Percentiles rank a stretch among this genome's conserved stretches.
phyloP scores from a whole-genome alignment of 2,888 invertebrate species.

The Cheilosia scutellata region DNA sequence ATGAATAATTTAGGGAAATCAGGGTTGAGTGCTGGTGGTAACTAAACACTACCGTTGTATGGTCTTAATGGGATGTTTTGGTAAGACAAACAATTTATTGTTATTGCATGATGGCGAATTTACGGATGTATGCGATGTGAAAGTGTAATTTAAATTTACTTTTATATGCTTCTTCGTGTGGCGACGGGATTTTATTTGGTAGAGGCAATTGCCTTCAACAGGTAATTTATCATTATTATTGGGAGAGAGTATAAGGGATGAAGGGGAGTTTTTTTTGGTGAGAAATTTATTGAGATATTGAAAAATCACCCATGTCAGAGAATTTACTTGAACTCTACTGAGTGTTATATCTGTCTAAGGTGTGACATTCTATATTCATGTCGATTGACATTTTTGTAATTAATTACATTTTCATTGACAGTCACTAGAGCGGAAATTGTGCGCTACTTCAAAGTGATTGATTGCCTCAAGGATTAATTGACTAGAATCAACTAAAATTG shows the following conservation, averaged over 20 bases:
- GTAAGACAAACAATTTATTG: constrained; percentile 56
- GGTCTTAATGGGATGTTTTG: constrained; percentile 20
- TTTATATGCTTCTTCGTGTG: constrained; percentile 18
- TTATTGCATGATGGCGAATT: constrained; percentile 26
- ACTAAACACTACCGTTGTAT: neutral
- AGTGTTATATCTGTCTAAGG: too few relatives aligned
- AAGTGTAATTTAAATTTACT: constrained; percentile 56
- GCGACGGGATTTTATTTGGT: constrained; percentile 5
- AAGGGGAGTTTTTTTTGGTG: too few relatives aligned
- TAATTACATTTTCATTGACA: too few relatives aligned
- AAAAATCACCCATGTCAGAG: too few relatives aligned
- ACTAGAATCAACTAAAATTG: too few relatives aligned
- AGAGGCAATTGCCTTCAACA: constrained; percentile 20
- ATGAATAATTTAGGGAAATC: constrained; percentile 60
- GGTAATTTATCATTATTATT: constrained; percentile 27
- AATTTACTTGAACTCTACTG: too few relatives aligned
- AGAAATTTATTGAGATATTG: too few relatives aligned
- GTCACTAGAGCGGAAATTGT: too few relatives aligned
- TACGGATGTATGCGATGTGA: constrained; percentile 20
- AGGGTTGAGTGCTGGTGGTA: constrained; percentile 34
- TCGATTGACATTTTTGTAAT: too few relatives aligned
- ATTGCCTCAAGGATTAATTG: too few relatives aligned
- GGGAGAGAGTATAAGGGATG: neutral
- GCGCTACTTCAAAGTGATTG: too few relatives aligned
- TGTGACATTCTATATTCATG: too few relatives aligned